Evolutionary conservation across 2,113 vertebrate species (phyloP), one percentile per base, ranked within the genome.

Genomic region (Corvus moneduloides): DNA sequence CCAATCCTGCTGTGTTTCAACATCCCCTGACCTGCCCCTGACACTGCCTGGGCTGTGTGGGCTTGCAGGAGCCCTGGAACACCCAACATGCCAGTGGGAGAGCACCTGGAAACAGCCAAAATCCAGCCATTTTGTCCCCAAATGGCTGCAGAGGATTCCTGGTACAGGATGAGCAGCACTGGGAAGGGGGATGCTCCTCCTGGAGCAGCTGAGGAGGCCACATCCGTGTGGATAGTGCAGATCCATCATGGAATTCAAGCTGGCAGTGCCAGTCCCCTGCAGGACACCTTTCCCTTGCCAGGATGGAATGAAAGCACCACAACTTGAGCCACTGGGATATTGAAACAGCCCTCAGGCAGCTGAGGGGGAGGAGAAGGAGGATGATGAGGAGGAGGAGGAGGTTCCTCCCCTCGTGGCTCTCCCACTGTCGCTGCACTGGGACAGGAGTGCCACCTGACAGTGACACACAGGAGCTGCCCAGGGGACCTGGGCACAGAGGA

Each of bases 161-260:
- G 75, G 54, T 30, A 39, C 33, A 8, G 0, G 1, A 59, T 44
- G 44, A 44, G 52, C 1, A 1, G 17, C 22, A 6, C 1, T 37
- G 22, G 41, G 67, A 20, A 44, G 24, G 21, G 24, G 24, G 35
- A 20, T 49, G 21, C 44, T 39, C 26, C 7, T 26, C 4, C 39
- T 52, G 54, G 19, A 41, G 30, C 66, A 63, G 21, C 37, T 26
- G 12, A 39, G n/a, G 35, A 35, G 32, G 27, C 41, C 71, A 15
- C 1, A 0, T 76, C 41, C 27, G 3, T 2, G 0, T 21, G 51
- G 23, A n/a, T 4, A 1, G 27, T 15, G 37, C 61, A 44, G 52
- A 62, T 66, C 56, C 52, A 23, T 20, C 56, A 13, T 0, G 1
- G 66, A 59, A 32, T 21, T 7, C 26, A n/a, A 68, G 26, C 44